Evolutionary conservation across 2,888 invertebrate species (phyloP).

Genomic region (Metacarcinus magister): DNA sequence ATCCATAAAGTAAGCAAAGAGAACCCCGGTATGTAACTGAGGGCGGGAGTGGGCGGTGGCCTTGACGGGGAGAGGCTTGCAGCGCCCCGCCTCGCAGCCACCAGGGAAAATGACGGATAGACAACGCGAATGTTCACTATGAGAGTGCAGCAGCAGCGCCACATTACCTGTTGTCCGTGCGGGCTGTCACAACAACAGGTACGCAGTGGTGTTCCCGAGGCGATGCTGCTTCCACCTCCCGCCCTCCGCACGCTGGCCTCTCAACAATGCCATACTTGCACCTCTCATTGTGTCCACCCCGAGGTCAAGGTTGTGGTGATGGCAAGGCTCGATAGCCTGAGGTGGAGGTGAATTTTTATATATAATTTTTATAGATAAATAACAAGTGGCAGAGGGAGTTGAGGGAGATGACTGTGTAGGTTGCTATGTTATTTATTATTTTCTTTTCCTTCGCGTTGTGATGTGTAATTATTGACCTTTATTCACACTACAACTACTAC

Average conservation of each 20-base stretch:
- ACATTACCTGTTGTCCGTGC: not conserved
- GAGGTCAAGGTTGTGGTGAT: conserved; percentile 30
- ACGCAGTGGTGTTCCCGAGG: not conserved
- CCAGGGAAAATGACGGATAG: not conserved
- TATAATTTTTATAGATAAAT: not conserved
- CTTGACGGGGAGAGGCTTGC: not conserved
- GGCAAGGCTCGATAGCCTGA: not conserved
- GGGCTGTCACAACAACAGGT: not conserved
- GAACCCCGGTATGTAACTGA: not conserved
- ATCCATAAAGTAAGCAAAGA: not conserved
- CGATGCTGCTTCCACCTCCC: not conserved
- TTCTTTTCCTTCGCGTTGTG: too few relatives aligned
- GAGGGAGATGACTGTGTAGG: not conserved
- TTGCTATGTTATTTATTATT: not conserved
- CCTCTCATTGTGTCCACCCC: not conserved
- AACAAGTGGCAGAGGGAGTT: not conserved
- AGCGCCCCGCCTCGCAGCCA: not conserved
- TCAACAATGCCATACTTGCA: not conserved
- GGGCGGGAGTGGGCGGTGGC: conserved; percentile 11
- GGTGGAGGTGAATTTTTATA: not conserved
- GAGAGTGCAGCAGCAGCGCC: not conserved
- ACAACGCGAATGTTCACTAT: not conserved
- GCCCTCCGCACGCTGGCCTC: not conserved
- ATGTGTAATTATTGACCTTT: not conserved
- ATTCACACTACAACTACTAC: not conserved